A percentile compares a stretch with the other conserved stretches of the same genome.
Conservation (phyloP, 2,888 invertebrate species). For the Apocheima hispidaria region DNA sequence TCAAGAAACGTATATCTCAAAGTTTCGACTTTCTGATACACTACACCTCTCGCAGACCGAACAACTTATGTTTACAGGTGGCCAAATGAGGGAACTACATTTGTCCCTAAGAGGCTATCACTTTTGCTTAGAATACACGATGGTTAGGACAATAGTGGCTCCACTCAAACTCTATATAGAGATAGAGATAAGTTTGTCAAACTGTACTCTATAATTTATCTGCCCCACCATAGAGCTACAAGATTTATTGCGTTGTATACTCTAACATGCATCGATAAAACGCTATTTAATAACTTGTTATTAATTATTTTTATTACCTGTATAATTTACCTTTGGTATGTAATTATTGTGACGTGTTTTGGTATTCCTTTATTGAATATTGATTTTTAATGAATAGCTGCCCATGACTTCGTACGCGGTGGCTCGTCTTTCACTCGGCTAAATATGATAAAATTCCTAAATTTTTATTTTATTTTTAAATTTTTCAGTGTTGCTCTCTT, state of each 20-base stretch:
- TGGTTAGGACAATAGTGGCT: background rate
- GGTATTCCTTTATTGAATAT: background rate
- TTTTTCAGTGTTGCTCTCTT: too few species aligned
- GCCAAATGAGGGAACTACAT: background rate
- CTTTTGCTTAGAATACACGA: background rate
- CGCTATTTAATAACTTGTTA: conserved; percentile 30
- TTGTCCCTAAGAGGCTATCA: background rate
- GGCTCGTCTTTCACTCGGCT: too few species aligned
- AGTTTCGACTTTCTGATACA: conserved; percentile 15
- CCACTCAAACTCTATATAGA: background rate
- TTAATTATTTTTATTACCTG: conserved; percentile 34
- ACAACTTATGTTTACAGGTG: background rate
- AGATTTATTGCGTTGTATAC: conserved; percentile 42
- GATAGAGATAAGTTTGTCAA: background rate
- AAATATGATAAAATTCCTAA: background rate
- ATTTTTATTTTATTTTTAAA: too few species aligned
- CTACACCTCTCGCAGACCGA: background rate
- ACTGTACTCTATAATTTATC: conserved; percentile 39
- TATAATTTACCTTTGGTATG: conserved; percentile 19
- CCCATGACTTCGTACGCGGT: too few species aligned
- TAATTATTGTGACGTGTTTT: conserved; percentile 16
- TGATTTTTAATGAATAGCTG: background rate
- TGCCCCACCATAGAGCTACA: conserved; percentile 11
- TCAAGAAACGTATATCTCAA: conserved; percentile 35
- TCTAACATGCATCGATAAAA: conserved; percentile 26